Evolutionary conservation across 2,797 vertebrate genomes (phyloP).

Genomic region (Brotula barbata): DNA sequence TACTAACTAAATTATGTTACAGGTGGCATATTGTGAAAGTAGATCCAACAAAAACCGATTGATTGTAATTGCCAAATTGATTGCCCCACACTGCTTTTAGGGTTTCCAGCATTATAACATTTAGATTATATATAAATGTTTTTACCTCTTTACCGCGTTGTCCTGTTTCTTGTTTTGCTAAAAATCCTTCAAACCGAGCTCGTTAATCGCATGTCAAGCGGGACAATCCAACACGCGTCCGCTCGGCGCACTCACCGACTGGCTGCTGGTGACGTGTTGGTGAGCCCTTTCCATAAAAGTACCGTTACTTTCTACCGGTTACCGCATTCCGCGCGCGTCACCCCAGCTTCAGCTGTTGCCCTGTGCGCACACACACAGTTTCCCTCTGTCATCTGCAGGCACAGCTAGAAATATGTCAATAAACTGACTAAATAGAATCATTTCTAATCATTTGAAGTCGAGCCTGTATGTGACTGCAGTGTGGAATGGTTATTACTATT

Average conservation of each 20-base stretch:
- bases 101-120: neutral
- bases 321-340: slow-evolving; percentile 87
- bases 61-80: too few species aligned
- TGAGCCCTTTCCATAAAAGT: slow-evolving; percentile 93
- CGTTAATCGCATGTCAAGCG: slow-evolving; percentile 6
- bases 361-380: slow-evolving; percentile 5
- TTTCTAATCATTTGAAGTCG: too few species aligned
- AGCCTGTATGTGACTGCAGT: too few species aligned
- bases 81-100: too few species aligned
- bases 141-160: slow-evolving; percentile 61
- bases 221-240: slow-evolving; percentile 45
- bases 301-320: slow-evolving; percentile 83
- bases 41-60: neutral
- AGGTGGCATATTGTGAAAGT: neutral
- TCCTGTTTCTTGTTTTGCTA: slow-evolving; percentile 31
- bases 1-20: neutral
- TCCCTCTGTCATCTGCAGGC: neutral
- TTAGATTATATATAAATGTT: neutral
- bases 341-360: slow-evolving; percentile 87
- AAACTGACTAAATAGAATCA: neutral
- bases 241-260: slow-evolving; percentile 67
- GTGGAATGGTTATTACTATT: too few species aligned
- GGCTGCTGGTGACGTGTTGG: slow-evolving; percentile 71
- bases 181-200: slow-evolving; percentile 34
- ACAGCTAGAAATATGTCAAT: neutral